Evolutionary conservation across 1,140 invertebrate genomes (phyloP).

Genomic region (Tachypleus tridentatus): DNA sequence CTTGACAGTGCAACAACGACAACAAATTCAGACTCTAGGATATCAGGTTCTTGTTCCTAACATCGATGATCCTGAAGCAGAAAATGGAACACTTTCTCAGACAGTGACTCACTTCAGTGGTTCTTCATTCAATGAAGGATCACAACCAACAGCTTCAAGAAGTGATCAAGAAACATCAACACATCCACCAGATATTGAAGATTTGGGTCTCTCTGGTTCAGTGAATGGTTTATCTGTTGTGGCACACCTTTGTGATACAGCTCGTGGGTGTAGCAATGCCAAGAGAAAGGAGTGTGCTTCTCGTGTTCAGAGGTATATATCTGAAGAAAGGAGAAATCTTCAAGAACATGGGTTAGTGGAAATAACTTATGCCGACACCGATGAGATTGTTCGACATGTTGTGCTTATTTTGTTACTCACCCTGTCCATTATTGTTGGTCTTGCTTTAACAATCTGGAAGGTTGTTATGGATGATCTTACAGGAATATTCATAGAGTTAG

Average conservation of each 20-base stretch:
- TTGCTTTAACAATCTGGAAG: slow-evolving; percentile 73
- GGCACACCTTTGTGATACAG: background rate
- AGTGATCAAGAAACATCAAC: no score
- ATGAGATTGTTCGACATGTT: slow-evolving; percentile 66
- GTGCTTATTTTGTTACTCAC: slow-evolving; percentile 66
- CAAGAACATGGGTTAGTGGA: background rate
- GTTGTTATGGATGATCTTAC: slow-evolving; percentile 69
- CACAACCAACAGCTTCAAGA: no score
- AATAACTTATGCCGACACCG: slow-evolving; percentile 21
- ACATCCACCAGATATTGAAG: no score
- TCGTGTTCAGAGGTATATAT: slow-evolving; percentile 39
- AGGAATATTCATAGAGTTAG: slow-evolving; percentile 79
- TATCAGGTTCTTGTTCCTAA: no score
- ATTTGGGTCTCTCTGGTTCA: no score
- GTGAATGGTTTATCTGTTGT: no score
- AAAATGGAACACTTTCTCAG: no score
- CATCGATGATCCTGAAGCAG: no score
- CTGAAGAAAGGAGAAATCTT: slow-evolving; percentile 22
- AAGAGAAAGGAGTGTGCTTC: slow-evolving; percentile 40
- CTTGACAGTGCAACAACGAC: slow-evolving; percentile 53
- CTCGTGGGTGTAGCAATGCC: slow-evolving; percentile 15
- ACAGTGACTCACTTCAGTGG: no score
- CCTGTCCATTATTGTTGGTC: slow-evolving; percentile 76
- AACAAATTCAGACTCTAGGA: no score
- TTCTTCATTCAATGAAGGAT: no score